Percentiles rank a stretch among this genome's conserved stretches.
These are phyloP conservation scores for Crematogaster levior DNA, from an alignment of 2,888 invertebrate species.

Conservation along the genomic window DNA sequence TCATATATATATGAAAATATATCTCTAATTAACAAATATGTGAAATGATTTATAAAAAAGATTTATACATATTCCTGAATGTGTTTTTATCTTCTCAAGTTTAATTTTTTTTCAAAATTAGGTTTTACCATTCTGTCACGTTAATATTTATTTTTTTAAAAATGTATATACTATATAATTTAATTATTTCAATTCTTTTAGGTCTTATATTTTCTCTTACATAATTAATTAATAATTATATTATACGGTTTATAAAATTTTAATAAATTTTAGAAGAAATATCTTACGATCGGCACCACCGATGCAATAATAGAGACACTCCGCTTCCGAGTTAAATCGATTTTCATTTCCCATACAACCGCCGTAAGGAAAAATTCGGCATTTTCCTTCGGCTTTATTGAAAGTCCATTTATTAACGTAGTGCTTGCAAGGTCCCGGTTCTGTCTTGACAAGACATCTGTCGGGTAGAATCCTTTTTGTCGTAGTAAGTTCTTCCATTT, in stretches of 20 bases:
- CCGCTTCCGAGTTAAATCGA: constrained; percentile 89
- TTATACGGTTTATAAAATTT: background rate
- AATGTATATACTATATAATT: background rate
- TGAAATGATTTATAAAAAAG: background rate
- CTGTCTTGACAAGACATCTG: constrained; percentile 86
- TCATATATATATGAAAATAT: background rate
- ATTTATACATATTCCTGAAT: background rate
- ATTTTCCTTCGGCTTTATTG: constrained; percentile 87
- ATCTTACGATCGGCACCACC: constrained; percentile 86
- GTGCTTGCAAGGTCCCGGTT: constrained; percentile 88
- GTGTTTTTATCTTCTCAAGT: background rate
- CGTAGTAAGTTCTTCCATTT: constrained; percentile 73
- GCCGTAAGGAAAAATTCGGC: constrained; percentile 89
- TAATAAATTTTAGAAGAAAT: background rate
- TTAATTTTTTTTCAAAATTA: background rate
- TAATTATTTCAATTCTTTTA: background rate
- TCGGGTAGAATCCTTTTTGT: constrained; percentile 80
- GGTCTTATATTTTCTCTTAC: background rate
- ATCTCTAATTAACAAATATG: background rate
- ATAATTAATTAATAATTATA: background rate
- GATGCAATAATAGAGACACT: constrained; percentile 89
- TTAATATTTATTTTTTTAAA: background rate
- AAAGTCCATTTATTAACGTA: constrained; percentile 90
- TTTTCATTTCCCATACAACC: constrained; percentile 91
- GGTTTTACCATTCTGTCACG: background rate